Evolutionary conservation across 2,888 invertebrate genomes (phyloP), one percentile per base, ranked within the genome.

Genomic region (Nineta flava): DNA sequence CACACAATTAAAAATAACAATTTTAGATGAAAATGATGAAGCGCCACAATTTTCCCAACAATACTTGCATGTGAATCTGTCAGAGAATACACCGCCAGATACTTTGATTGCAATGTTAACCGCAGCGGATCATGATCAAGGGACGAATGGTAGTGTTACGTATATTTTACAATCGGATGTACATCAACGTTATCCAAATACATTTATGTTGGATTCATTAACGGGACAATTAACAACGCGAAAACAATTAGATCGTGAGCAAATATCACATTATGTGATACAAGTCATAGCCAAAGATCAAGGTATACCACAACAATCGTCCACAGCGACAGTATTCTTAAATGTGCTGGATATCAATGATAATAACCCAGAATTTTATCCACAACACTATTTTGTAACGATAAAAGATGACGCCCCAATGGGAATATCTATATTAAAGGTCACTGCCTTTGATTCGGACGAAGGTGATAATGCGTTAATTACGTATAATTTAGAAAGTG

Each of bases 11-110:
- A 87, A 88, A 70, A 84, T 96, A 6, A 87, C 83, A 3, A 86
- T 96, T 56, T 69, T 91, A 53, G 95, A 96, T 68, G 94, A 94
- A 68, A 96, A 96, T 65, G 95, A 95, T 62, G 91, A 94, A 68
- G 81, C 83, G 15, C 96, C 96, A 0, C 74, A 76, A 58, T 95
- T 95, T 68, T 77, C 82, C 1, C 84, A 87, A 61, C 69, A 73
- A 34, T 67, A 75, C 56, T 78, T 90, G 40, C 82, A 85, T 59
- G 81, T 90, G 3, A 81, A 79, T 38, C 62, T 92, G 34, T 79
- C 81, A 47, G 93, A 93, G 70, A 86, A 83, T 63, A 80, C 83
- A 9, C 82, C 85, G 48, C 80, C 86, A 0, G 77, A 81, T 54
- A 86, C 87, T 55, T 72, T 88, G 57, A 82, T 93, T 19, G 81